phyloP scores from a whole-genome alignment of 2,888 invertebrate species.

The Parnassius glacialis region DNA sequence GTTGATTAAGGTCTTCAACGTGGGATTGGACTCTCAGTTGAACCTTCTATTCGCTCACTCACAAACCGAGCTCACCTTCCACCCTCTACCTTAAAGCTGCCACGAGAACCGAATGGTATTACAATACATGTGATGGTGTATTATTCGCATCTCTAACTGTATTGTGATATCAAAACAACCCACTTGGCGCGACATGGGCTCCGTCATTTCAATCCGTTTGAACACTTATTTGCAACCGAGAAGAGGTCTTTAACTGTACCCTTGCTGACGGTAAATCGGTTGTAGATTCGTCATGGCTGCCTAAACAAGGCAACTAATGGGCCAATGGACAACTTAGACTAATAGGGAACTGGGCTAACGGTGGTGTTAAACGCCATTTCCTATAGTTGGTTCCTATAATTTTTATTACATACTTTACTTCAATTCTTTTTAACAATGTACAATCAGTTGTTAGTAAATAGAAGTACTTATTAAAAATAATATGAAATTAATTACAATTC shows the following conservation, averaged over 20 bases:
- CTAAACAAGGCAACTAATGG: constrained; percentile 13
- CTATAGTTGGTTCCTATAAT: constrained; percentile 7
- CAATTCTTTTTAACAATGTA: not conserved
- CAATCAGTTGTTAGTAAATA: not conserved
- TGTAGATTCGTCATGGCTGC: constrained; percentile 27
- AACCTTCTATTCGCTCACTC: constrained; percentile 84
- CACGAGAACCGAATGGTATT: constrained; percentile 58
- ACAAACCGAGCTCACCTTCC: constrained; percentile 83
- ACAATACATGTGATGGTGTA: constrained; percentile 43
- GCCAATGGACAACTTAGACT: constrained; percentile 9
- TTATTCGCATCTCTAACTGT: constrained; percentile 36
- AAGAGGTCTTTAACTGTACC: constrained; percentile 39
- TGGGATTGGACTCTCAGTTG: constrained; percentile 85
- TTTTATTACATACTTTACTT: not conserved
- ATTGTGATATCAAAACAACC: constrained; percentile 59
- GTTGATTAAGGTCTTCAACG: constrained; percentile 82
- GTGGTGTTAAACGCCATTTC: constrained; percentile 5
- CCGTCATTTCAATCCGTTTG: constrained; percentile 67
- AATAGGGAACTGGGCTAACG: constrained; percentile 5
- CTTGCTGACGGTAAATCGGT: constrained; percentile 36
- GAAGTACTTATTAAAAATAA: not conserved
- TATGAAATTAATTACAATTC: not conserved
- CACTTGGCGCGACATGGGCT: constrained; percentile 71
- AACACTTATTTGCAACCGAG: constrained; percentile 63
- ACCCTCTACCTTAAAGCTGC: constrained; percentile 73